A percentile compares a stretch with the other conserved stretches of the same genome.
phyloP scores from a whole-genome alignment of 37 sponge, comb jelly and placozoan species.

The Spongilla lacustris region DNA sequence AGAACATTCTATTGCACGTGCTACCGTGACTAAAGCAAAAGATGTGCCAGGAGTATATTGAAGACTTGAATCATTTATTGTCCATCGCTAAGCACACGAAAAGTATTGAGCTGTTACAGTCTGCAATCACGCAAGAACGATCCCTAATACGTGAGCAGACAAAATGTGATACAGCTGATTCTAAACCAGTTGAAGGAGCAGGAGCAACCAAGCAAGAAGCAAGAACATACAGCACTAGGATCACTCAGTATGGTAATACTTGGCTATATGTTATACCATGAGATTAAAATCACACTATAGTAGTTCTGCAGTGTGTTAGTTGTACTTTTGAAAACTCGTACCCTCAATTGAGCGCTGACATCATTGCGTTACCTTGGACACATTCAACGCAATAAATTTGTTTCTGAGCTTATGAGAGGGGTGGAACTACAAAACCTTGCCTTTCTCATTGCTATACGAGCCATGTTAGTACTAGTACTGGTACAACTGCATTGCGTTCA shows the following conservation, averaged over 20 bases:
- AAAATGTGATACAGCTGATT: not conserved
- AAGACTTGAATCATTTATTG: constrained; percentile 59
- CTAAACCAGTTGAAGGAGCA: not conserved
- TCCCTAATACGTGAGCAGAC: not conserved
- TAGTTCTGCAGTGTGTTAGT: too few species aligned
- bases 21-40: not conserved
- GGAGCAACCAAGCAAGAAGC: not conserved
- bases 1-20: not conserved
- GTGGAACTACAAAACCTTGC: too few species aligned
- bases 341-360: too few species aligned
- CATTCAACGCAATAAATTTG: too few species aligned
- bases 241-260: not conserved
- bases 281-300: too few species aligned
- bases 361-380: too few species aligned
- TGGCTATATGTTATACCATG: too few species aligned
- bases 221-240: not conserved
- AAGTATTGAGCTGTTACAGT: constrained; percentile 31
- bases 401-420: too few species aligned
- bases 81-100: constrained; percentile 51
- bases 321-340: too few species aligned
- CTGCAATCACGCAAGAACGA: constrained; percentile 17
- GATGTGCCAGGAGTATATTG: constrained; percentile 39
- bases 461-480: too few species aligned
- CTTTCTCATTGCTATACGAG: too few species aligned
- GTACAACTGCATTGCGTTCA: too few species aligned